Conservation (phyloP, 2,113 vertebrate genomes). For the Poecile atricapillus region DNA sequence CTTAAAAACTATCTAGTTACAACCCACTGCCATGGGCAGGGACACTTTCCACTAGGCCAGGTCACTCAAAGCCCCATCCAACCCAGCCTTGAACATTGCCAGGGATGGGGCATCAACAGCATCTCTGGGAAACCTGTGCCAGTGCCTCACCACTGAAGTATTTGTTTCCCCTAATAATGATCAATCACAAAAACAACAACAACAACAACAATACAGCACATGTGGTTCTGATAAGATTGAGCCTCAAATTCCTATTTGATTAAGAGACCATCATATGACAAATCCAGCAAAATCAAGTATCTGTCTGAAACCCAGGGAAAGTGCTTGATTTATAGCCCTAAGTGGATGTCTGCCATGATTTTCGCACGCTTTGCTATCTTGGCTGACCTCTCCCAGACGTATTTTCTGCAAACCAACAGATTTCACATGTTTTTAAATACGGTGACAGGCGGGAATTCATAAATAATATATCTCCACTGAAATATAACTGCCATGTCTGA, state of each 20-base stretch:
- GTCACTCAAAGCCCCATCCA: neutral
- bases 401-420: constrained; percentile 38
- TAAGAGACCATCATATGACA: constrained; percentile 35
- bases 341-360: constrained; percentile 35
- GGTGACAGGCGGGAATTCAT: constrained; percentile 51
- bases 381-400: constrained; percentile 45
- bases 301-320: neutral
- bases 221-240: constrained; percentile 47
- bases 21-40: neutral
- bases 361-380: constrained; percentile 26
- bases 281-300: constrained; percentile 30
- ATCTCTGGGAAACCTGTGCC: neutral
- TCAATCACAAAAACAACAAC: neutral
- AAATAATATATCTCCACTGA: constrained; percentile 48
- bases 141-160: neutral
- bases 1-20: neutral
- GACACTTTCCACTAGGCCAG: neutral
- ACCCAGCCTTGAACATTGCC: neutral
- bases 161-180: neutral
- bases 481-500: constrained; percentile 37
- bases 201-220: neutral
- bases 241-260: constrained; percentile 37
- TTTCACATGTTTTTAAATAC: constrained; percentile 52
- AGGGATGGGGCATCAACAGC: neutral
- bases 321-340: constrained; percentile 47